Evolutionary conservation across 2,888 invertebrate species (phyloP).

Genomic region (Cosmia pyralina): DNA sequence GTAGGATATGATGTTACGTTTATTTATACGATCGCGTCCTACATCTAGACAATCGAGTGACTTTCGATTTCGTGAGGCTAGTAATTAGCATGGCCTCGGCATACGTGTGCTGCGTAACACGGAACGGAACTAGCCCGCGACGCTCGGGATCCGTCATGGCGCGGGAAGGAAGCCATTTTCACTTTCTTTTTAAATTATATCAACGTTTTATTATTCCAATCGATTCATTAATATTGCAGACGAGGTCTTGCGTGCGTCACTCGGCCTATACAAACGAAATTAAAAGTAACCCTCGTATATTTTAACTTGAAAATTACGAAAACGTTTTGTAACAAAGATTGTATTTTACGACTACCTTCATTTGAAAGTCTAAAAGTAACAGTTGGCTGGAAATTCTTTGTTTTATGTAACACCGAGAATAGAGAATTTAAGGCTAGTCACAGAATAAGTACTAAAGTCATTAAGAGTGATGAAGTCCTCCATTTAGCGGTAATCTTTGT

Average conservation of each 20-base stretch:
- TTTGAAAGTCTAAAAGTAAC: slow-evolving; percentile 51
- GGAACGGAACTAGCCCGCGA: slow-evolving; percentile 81
- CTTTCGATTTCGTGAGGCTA: slow-evolving; percentile 89
- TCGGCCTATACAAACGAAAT: slow-evolving; percentile 66
- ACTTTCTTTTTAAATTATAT: slow-evolving; percentile 87
- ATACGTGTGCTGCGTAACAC: slow-evolving; percentile 84
- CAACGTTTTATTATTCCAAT: slow-evolving; percentile 78
- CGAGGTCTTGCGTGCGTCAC: slow-evolving; percentile 73
- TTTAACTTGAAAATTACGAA: slow-evolving; percentile 55
- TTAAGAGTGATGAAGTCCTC: slow-evolving; percentile 22
- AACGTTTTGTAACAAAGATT: slow-evolving; percentile 58
- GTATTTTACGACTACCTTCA: slow-evolving; percentile 42
- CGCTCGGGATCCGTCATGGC: slow-evolving; percentile 71
- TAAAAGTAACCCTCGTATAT: slow-evolving; percentile 53
- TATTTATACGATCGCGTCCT: slow-evolving; percentile 78
- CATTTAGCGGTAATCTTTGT: slow-evolving; percentile 35
- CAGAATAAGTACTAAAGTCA: too few relatives aligned
- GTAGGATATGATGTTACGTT: slow-evolving; percentile 76
- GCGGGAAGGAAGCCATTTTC: slow-evolving; percentile 80
- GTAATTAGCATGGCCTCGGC: slow-evolving; percentile 88
- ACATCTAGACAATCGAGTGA: slow-evolving; percentile 79
- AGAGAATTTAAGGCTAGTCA: slow-evolving; percentile 36
- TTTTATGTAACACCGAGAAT: slow-evolving; percentile 34
- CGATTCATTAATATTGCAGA: slow-evolving; percentile 78
- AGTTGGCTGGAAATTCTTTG: slow-evolving; percentile 28